phyloP scores from a whole-genome alignment of 2,888 invertebrate genomes.

The Sclerodermus sp. region DNA sequence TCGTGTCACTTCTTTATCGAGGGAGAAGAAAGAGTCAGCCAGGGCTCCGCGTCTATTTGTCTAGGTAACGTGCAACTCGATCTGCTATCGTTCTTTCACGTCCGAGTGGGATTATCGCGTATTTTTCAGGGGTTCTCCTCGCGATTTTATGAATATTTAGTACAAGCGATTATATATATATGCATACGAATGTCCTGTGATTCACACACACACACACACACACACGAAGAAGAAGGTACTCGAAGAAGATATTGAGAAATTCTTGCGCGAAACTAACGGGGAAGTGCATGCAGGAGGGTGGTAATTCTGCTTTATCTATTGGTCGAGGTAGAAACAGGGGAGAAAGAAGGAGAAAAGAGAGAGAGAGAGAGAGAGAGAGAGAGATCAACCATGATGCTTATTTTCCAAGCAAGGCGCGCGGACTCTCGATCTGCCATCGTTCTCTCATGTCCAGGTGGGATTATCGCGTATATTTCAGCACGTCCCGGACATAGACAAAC shows the following conservation, averaged over 20 bases:
- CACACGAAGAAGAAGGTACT: too few species aligned
- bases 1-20: conserved; percentile 28
- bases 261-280: too few species aligned
- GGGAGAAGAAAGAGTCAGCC: conserved; percentile 7
- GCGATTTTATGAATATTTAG: too few species aligned
- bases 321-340: neutral
- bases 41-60: conserved; percentile 15
- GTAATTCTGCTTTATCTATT: too few species aligned
- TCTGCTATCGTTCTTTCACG: conserved; percentile 15
- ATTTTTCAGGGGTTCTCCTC: too few species aligned
- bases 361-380: neutral
- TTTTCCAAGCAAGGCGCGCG: neutral
- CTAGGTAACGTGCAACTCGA: conserved; percentile 12
- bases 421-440: neutral
- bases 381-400: neutral
- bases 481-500: conserved; percentile 13
- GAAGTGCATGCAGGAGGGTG: too few species aligned
- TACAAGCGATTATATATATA: too few species aligned
- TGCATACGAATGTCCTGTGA: too few species aligned
- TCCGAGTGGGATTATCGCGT: neutral
- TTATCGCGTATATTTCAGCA: conserved; percentile 16
- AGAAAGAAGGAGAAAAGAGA: neutral
- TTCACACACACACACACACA: too few species aligned
- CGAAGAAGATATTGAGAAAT: too few species aligned
- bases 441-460: conserved; percentile 3